phyloP scores from a whole-genome alignment of 1,140 invertebrate genomes.

The Heliconius hewitsoni region DNA sequence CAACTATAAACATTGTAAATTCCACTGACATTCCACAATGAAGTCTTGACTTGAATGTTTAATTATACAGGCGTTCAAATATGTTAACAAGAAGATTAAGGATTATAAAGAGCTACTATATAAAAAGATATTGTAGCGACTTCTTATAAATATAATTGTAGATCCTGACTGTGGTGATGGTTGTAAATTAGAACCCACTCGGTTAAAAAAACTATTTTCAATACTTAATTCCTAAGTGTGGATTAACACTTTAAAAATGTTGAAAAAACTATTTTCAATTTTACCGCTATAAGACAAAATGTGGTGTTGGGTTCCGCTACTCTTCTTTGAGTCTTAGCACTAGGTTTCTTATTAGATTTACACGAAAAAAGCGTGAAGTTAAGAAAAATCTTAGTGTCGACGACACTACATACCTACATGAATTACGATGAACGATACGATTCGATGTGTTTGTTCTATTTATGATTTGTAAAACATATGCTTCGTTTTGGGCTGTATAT shows the following conservation, averaged over 20 bases:
- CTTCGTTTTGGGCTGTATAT: background rate
- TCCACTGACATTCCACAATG: background rate
- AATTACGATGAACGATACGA: background rate
- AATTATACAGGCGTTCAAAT: background rate
- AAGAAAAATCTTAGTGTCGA: background rate
- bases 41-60: background rate
- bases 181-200: too few relatives aligned
- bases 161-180: too few relatives aligned
- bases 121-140: background rate
- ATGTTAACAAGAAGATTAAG: background rate
- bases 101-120: background rate
- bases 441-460: background rate
- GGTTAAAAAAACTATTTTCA: too few relatives aligned
- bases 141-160: too few relatives aligned
- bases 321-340: background rate
- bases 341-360: too few relatives aligned
- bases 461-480: background rate
- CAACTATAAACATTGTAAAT: conserved; percentile 1
- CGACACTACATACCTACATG: background rate
- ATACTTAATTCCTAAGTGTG: too few relatives aligned
- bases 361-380: background rate
- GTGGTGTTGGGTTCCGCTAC: background rate
- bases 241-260: too few relatives aligned
- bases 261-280: too few relatives aligned
- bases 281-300: background rate